Evolutionary conservation across 2,113 vertebrate species (phyloP), one percentile per base, ranked within the genome.

Genomic region (Vidua chalybeata): DNA sequence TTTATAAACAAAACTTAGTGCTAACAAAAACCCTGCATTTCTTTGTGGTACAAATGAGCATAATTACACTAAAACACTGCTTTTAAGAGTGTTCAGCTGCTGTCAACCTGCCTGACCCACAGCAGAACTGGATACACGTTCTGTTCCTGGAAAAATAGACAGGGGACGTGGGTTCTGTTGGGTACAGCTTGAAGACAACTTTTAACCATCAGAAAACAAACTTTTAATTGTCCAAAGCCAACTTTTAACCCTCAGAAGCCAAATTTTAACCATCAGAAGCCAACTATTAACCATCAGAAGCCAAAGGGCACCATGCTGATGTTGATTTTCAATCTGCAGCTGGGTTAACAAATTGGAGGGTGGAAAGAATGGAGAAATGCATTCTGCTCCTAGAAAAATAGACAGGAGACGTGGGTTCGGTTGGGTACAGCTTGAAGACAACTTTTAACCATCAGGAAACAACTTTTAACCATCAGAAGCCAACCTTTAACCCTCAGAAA

Each of bases 111-210:
- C 21, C 39, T 73, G 72, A 55, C 45, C n/a, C 10, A 4, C 10
- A 9, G 27, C 52, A 61, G 56, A 64, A 22, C 0, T 28, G 30
- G 23, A 39, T 48, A 22, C 49, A 27, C 0, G 0, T 55, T 59
- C 33, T 72, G 11, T 24, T 68, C 46, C 52, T 39, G 15, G 33
- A 6, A n/a, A 41, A 80, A 80, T 9, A 37, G 9, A 11, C 5
- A 11, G 8, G 7, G 63, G 27, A 23, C 1, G 2, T 14, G 8
- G 18, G 12, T 64, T 77, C 51, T 66, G 28, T 21, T 45, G 5
- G 55, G 45, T 46, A 28, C 31, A 41, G 11, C n/a, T 28, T 22
- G 26, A n/a, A 71, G 43, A 20, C 56, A 77, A n/a, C 17, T 52
- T 92, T 11, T 49, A 69, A 59, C 64, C 35, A n/a, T 20, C n/a